These are phyloP conservation scores for Tachina lurida DNA, from an alignment of 2,888 invertebrate species.

Conservation along the genomic window DNA sequence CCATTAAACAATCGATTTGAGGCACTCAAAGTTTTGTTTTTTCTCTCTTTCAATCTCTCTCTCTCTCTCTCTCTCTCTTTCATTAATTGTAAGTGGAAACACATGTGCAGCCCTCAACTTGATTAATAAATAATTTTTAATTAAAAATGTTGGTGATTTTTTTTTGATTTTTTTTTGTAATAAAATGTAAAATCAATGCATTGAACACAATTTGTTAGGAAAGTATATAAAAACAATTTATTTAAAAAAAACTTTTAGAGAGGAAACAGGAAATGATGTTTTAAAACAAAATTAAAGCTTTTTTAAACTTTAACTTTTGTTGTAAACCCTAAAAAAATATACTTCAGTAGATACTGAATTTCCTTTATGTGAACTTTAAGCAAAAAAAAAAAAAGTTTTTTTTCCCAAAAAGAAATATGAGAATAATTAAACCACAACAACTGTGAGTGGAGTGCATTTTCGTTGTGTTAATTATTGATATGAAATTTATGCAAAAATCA, in stretches of 20 bases:
- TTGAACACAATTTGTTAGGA: not conserved
- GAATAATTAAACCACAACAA: slow-evolving; percentile 9
- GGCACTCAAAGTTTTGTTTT: not conserved
- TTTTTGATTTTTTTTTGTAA: not conserved
- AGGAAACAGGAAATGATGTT: not conserved
- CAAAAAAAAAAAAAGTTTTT: too few relatives aligned
- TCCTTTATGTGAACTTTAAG: too few relatives aligned
- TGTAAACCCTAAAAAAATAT: too few relatives aligned
- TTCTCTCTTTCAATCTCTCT: not conserved
- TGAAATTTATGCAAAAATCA: slow-evolving; percentile 2
- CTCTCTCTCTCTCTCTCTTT: not conserved
- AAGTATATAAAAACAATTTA: not conserved
- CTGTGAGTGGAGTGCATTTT: not conserved
- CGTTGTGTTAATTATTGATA: slow-evolving; percentile 37
- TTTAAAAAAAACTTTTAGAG: not conserved
- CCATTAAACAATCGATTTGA: not conserved
- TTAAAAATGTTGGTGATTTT: slow-evolving; percentile 23
- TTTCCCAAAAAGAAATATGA: not conserved
- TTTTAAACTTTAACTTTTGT: too few relatives aligned
- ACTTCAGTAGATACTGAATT: too few relatives aligned
- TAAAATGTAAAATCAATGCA: slow-evolving; percentile 22
- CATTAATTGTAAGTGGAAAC: not conserved
- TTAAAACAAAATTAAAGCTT: too few relatives aligned
- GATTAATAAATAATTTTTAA: slow-evolving; percentile 57
- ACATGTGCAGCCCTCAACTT: not conserved